phyloP scores from a whole-genome alignment of 2,113 vertebrate species.

The Elanoides forficatus region DNA sequence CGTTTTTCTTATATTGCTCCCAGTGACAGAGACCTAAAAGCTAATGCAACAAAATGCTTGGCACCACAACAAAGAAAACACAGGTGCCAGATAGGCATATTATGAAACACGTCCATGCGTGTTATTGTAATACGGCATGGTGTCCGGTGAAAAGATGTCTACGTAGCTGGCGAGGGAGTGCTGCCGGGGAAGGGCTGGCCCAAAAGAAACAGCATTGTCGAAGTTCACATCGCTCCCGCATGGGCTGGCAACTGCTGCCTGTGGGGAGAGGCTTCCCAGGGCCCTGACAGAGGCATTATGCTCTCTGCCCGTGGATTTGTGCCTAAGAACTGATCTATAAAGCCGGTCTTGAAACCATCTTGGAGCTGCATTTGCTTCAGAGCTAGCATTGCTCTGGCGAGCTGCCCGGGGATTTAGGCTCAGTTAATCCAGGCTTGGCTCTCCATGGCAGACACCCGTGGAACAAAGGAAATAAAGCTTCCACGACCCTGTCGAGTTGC shows the following conservation, averaged over 20 bases:
- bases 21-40: neutral
- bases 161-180: neutral
- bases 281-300: neutral
- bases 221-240: neutral
- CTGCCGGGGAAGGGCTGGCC: neutral
- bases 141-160: neutral
- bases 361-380: constrained; percentile 15
- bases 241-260: neutral
- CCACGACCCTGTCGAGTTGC: neutral
- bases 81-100: neutral
- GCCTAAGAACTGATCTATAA: constrained; percentile 15
- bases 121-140: neutral
- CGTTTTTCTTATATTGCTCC: neutral
- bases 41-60: neutral
- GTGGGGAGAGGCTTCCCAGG: neutral
- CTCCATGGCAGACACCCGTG: constrained; percentile 49
- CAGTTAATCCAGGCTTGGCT: constrained; percentile 57
- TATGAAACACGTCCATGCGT: neutral
- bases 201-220: neutral
- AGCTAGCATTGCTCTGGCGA: constrained; percentile 50
- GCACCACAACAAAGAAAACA: neutral
- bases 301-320: neutral
- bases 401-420: constrained; percentile 66
- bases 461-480: constrained; percentile 69
- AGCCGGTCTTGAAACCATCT: constrained; percentile 37